phyloP scores from a whole-genome alignment of 2,888 invertebrate genomes.

The Pantelozetes paolii region DNA sequence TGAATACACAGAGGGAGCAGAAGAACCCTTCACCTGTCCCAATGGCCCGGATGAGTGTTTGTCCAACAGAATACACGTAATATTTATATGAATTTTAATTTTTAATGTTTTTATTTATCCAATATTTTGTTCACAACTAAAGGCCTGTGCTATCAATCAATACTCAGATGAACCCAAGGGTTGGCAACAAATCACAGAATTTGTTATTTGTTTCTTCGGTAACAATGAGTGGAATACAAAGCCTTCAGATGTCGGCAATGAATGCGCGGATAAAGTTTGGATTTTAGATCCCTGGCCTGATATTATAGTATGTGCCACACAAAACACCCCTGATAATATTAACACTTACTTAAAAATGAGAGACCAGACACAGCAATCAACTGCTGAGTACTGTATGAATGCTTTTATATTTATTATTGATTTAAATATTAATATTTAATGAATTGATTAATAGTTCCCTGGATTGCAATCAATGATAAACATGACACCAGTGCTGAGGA shows the following conservation, averaged over 20 bases:
- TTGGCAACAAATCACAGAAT: conserved; percentile 25
- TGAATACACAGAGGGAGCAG: background rate
- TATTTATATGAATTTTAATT: background rate
- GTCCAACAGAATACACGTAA: conserved; percentile 23
- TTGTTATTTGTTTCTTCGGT: conserved; percentile 38
- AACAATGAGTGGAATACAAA: conserved; percentile 4
- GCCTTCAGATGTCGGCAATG: conserved; percentile 19
- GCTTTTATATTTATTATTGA: background rate
- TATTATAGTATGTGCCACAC: conserved; percentile 24
- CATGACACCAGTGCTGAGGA: background rate
- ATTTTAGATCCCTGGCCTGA: conserved; percentile 35
- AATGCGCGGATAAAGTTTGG: conserved; percentile 33
- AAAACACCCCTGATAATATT: conserved; percentile 1
- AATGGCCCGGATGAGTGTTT: conserved; percentile 1
- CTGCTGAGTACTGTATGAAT: conserved; percentile 30
- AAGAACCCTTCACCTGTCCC: background rate
- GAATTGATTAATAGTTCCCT: conserved; percentile 11
- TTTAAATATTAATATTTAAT: background rate
- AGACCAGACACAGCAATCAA: background rate
- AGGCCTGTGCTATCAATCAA: conserved; percentile 38
- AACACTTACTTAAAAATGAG: conserved; percentile 28
- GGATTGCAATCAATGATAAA: background rate
- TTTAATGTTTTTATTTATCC: background rate
- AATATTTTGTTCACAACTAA: background rate
- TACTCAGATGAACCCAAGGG: conserved; percentile 4